Percentiles rank a stretch among this genome's conserved stretches.
Conservation (phyloP, 2,888 invertebrate genomes). For the Hermaeophaga mercurialis region DNA sequence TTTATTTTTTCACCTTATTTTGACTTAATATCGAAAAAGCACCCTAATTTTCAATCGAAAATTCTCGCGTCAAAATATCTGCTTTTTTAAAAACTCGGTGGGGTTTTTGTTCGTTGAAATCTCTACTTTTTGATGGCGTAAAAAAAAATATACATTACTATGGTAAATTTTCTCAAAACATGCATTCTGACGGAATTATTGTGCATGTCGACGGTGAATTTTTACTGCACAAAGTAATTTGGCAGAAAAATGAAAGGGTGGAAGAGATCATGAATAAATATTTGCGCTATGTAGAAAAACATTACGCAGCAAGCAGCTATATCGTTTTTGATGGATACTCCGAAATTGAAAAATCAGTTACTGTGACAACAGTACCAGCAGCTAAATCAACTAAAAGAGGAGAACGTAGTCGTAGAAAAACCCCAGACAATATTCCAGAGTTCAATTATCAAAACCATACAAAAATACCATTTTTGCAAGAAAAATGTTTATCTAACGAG, state of each 20-base stretch:
- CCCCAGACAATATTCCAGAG: constrained; percentile 31
- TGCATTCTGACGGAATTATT: constrained; percentile 28
- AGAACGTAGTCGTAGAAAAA: constrained; percentile 35
- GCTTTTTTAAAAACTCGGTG: too few relatives aligned
- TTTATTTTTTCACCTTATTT: too few relatives aligned
- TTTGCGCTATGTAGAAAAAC: constrained; percentile 36
- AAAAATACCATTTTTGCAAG: constrained; percentile 42
- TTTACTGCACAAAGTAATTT: constrained; percentile 41
- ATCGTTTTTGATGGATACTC: constrained; percentile 42
- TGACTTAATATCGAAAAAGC: too few relatives aligned
- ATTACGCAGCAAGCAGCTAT: constrained; percentile 34
- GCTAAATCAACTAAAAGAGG: constrained; percentile 38
- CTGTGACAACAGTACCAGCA: constrained; percentile 30
- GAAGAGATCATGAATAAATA: constrained; percentile 38
- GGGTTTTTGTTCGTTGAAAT: too few relatives aligned
- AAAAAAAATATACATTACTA: too few relatives aligned
- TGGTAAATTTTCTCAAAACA: too few relatives aligned
- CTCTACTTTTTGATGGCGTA: constrained; percentile 29
- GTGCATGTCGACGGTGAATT: constrained; percentile 42
- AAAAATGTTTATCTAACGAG: constrained; percentile 29
- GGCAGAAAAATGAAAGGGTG: constrained; percentile 37
- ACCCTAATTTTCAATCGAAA: too few relatives aligned
- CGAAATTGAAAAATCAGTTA: constrained; percentile 32
- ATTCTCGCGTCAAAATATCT: too few relatives aligned
- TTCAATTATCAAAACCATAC: constrained; percentile 26